Percentiles rank a stretch among this genome's conserved stretches.
phyloP scores from a whole-genome alignment of 2,113 vertebrate genomes.

The Ochotona princeps region DNA sequence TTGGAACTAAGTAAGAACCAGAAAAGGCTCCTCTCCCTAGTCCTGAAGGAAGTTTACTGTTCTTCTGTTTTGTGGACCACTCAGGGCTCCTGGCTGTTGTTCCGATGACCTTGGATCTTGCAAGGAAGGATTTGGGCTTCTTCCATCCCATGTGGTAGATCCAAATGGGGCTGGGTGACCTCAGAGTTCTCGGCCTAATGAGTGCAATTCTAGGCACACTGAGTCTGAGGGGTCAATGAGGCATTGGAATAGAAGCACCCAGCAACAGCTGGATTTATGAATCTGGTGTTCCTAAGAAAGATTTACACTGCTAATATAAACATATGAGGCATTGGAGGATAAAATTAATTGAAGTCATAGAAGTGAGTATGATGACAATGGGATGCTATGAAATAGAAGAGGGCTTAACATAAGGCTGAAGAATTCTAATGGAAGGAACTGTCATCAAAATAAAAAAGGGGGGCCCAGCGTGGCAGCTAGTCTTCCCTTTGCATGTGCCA shows the following conservation, averaged over 20 bases:
- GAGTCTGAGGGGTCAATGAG: background rate
- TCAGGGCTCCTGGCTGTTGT: no score
- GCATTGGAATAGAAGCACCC: background rate
- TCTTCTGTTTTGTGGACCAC: no score
- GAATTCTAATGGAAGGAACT: background rate
- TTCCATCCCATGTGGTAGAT: no score
- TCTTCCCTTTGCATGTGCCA: no score
- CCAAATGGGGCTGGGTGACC: no score
- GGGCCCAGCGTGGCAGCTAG: no score
- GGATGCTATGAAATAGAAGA: slow-evolving; percentile 3
- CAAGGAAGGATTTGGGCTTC: no score
- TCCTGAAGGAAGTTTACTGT: no score
- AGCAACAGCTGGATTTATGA: background rate
- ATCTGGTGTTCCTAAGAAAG: background rate
- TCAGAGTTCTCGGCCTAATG: no score
- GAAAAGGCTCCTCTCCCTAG: no score
- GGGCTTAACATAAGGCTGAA: background rate
- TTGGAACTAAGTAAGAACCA: no score
- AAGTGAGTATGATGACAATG: background rate
- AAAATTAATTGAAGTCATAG: slow-evolving; percentile 12
- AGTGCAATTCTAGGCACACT: background rate
- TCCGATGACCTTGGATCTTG: no score
- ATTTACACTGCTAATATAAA: background rate
- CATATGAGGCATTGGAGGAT: background rate
- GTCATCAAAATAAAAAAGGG: background rate